Evolutionary conservation across 1,140 invertebrate genomes (phyloP).

Genomic region (Eueides isabella): DNA sequence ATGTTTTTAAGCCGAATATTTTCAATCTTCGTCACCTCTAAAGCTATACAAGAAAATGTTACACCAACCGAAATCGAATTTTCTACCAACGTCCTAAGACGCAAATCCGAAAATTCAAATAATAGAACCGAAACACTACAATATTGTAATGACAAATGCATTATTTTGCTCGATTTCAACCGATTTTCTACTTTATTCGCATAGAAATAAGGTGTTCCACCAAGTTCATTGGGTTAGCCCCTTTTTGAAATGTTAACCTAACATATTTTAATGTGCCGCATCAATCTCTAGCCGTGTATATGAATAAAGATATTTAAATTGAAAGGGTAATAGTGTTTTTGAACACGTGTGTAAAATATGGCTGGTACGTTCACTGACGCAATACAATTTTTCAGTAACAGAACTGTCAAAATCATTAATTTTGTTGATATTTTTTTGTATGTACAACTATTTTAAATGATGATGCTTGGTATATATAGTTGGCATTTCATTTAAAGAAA

Average conservation of each 20-base stretch:
- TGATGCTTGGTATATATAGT: no score
- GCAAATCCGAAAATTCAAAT: not conserved
- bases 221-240: conserved; percentile 20
- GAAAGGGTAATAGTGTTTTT: conserved; percentile 60
- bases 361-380: conserved; percentile 40
- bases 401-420: conserved; percentile 31
- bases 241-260: conserved; percentile 54
- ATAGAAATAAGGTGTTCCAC: conserved; percentile 5
- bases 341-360: conserved; percentile 55
- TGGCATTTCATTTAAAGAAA: no score
- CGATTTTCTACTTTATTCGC: conserved; percentile 24
- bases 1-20: conserved; percentile 67
- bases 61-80: not conserved
- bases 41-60: conserved; percentile 30
- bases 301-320: conserved; percentile 70
- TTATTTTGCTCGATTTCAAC: conserved; percentile 15
- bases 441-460: not conserved
- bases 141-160: conserved; percentile 37
- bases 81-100: not conserved
- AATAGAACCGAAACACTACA: not conserved
- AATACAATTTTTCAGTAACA: conserved; percentile 40
- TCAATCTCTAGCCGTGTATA: conserved; percentile 54
- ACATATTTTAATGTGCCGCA: conserved; percentile 66
- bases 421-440: conserved; percentile 15
- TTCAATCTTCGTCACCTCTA: conserved; percentile 65